Conservation (phyloP, 2,797 vertebrate genomes). For the Synaphobranchus kaupii region DNA sequence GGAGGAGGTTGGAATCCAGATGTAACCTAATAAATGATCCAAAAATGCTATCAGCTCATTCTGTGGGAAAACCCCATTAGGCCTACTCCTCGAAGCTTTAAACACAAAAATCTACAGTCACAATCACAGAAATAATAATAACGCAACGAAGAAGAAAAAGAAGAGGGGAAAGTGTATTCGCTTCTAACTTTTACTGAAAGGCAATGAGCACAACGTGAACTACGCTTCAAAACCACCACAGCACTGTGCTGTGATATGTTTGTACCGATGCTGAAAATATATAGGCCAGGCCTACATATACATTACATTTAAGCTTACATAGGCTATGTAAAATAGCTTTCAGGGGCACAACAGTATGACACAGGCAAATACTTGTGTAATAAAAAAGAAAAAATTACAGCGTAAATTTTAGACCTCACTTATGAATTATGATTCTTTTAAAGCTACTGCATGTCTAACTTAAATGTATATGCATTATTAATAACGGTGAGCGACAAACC, state of each 20-base stretch:
- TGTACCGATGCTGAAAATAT: background rate
- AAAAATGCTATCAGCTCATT: slow-evolving; percentile 21
- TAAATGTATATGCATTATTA: background rate
- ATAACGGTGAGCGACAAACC: background rate
- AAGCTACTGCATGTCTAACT: background rate
- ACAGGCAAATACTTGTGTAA: background rate
- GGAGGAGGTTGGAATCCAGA: slow-evolving; percentile 53
- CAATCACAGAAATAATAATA: background rate
- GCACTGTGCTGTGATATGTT: background rate
- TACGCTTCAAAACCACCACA: background rate
- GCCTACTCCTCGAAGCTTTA: background rate
- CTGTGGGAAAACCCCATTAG: background rate
- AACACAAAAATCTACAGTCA: background rate
- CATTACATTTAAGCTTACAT: background rate
- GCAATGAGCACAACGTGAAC: background rate
- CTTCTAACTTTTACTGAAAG: background rate
- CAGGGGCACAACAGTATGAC: background rate
- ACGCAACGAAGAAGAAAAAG: background rate
- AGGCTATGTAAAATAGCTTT: background rate
- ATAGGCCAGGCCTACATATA: background rate
- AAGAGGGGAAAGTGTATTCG: background rate
- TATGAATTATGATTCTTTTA: background rate
- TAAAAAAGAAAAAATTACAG: background rate
- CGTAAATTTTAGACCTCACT: background rate
- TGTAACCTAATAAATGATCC: slow-evolving; percentile 36